These are phyloP conservation scores for Pachymerium ferrugineum DNA, from an alignment of 2,888 invertebrate genomes.

Conservation along the genomic window DNA sequence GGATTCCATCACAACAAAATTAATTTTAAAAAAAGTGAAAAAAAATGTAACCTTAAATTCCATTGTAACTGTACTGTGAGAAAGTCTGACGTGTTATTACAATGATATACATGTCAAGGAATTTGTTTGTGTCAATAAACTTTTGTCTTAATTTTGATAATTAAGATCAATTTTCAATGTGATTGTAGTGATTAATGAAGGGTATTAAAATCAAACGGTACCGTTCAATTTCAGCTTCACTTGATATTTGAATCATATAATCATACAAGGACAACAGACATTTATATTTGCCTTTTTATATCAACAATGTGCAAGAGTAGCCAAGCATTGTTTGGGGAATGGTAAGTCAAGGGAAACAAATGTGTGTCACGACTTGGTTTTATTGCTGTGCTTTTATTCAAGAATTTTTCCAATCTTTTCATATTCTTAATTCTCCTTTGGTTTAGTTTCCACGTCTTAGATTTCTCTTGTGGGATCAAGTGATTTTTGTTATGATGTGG, in stretches of 20 bases:
- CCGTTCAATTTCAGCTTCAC: background rate
- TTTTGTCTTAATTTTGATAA: background rate
- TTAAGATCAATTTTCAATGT: background rate
- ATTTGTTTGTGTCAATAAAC: background rate
- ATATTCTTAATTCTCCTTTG: background rate
- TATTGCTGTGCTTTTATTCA: too few relatives aligned
- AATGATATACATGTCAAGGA: background rate
- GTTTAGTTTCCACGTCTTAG: too few relatives aligned
- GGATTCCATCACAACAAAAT: too few relatives aligned
- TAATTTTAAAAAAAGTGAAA: too few relatives aligned
- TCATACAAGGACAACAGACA: too few relatives aligned
- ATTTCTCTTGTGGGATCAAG: too few relatives aligned
- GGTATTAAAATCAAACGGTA: background rate
- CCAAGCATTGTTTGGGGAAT: background rate
- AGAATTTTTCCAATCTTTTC: background rate
- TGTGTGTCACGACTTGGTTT: slow-evolving; percentile 2
- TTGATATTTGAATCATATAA: background rate
- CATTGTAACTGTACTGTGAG: too few relatives aligned
- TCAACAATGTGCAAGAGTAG: slow-evolving; percentile 3
- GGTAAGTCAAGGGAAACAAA: background rate
- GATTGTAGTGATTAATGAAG: too few relatives aligned
- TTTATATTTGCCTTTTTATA: background rate
- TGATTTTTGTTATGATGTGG: too few relatives aligned
- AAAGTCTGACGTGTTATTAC: too few relatives aligned
- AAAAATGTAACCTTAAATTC: too few relatives aligned